Conservation (phyloP, 2,797 vertebrate genomes). For the Siniperca scherzeri region DNA sequence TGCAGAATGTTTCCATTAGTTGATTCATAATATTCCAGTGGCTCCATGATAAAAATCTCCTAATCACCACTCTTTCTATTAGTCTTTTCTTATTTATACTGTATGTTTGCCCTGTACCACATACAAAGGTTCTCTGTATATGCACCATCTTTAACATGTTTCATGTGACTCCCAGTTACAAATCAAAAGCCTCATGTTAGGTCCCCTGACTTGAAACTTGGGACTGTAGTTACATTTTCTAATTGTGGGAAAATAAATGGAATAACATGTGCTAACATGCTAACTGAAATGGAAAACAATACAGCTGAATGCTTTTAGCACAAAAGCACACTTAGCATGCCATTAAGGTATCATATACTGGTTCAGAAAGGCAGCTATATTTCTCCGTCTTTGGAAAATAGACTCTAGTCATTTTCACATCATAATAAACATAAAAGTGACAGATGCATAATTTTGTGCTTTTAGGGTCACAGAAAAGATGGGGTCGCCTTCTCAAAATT, state of each 20-base stretch:
- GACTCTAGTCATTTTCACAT: neutral
- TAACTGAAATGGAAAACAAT: neutral
- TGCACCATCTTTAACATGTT: slow-evolving; percentile 10
- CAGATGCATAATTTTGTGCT: neutral
- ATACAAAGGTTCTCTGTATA: neutral
- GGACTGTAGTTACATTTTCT: neutral
- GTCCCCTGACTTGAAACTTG: slow-evolving; percentile 10
- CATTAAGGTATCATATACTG: neutral
- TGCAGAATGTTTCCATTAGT: neutral
- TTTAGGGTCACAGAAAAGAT: neutral
- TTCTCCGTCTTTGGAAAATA: neutral
- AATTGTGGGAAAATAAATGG: neutral
- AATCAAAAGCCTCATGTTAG: slow-evolving; percentile 21
- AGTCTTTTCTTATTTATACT: neutral
- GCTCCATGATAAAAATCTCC: neutral
- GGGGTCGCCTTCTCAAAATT: slow-evolving; percentile 16
- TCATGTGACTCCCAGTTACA: slow-evolving; percentile 25
- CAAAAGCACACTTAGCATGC: neutral
- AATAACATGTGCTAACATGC: neutral
- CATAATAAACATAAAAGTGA: slow-evolving; percentile 4
- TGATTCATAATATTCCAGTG: neutral
- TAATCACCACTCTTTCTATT: neutral
- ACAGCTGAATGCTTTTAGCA: neutral
- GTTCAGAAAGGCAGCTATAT: neutral
- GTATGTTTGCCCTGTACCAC: neutral